phyloP scores from a whole-genome alignment of 2,797 vertebrate species.

The Chelmon rostratus region DNA sequence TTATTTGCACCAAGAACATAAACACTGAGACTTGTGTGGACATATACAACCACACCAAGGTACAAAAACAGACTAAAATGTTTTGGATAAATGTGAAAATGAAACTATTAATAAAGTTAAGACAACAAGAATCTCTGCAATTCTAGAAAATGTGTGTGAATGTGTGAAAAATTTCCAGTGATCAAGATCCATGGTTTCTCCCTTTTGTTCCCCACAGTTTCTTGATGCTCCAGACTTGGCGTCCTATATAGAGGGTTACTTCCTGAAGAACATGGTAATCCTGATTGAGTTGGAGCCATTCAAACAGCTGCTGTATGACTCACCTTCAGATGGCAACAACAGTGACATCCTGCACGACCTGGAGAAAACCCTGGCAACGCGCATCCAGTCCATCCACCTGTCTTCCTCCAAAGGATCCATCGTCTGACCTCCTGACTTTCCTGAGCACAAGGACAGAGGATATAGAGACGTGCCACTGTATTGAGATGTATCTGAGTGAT shows the following conservation, averaged over 20 bases:
- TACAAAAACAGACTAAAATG: slow-evolving; percentile 61
- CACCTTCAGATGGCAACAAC: slow-evolving; percentile 89
- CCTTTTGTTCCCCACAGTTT: slow-evolving; percentile 90
- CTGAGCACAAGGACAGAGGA: not conserved
- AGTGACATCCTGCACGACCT: slow-evolving; percentile 93
- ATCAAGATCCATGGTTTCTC: no score
- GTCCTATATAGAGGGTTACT: slow-evolving; percentile 96
- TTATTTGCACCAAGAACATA: slow-evolving; percentile 97
- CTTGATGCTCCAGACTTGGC: slow-evolving; percentile 94
- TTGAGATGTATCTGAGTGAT: slow-evolving; percentile 4
- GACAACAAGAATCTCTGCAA: no score
- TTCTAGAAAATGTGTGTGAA: no score
- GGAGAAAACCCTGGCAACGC: slow-evolving; percentile 93
- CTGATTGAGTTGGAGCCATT: slow-evolving; percentile 97
- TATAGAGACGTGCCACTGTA: slow-evolving; percentile 17
- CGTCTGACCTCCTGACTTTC: slow-evolving; percentile 76
- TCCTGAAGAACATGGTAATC: slow-evolving; percentile 98
- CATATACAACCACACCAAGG: slow-evolving; percentile 99
- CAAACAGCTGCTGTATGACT: slow-evolving; percentile 96
- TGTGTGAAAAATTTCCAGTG: no score
- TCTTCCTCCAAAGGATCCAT: slow-evolving; percentile 98
- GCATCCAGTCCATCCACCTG: slow-evolving; percentile 98
- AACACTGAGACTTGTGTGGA: slow-evolving; percentile 97
- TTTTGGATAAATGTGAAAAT: not conserved
- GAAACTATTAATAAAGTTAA: no score